phyloP scores from a whole-genome alignment of 2,797 vertebrate species.

The Vespertilio murinus region DNA sequence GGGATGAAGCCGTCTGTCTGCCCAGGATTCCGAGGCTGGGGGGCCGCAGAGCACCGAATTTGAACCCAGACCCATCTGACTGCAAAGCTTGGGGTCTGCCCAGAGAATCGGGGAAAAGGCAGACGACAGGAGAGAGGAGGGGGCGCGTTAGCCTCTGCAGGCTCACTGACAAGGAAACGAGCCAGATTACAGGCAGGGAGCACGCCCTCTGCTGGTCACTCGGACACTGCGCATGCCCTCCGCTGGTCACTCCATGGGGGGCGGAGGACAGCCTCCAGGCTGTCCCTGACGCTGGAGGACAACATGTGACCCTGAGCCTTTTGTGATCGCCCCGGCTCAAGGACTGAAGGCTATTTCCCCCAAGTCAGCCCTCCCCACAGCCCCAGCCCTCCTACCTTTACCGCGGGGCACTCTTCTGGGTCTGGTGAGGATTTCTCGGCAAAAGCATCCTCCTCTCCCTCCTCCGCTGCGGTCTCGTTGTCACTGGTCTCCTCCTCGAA shows the following conservation, averaged over 20 bases:
- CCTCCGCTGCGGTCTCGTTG: slow-evolving; percentile 81
- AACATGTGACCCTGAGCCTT: neutral
- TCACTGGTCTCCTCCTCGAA: slow-evolving; percentile 84
- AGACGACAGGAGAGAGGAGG: neutral
- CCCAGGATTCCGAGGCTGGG: neutral
- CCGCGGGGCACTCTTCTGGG: slow-evolving; percentile 75
- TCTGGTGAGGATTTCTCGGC: slow-evolving; percentile 81
- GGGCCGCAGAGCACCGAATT: neutral
- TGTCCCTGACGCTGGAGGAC: too few relatives aligned
- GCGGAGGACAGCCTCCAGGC: too few relatives aligned
- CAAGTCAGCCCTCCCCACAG: too few relatives aligned
- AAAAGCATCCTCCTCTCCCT: slow-evolving; percentile 83
- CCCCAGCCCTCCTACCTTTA: slow-evolving; percentile 43
- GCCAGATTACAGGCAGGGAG: neutral
- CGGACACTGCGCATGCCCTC: too few relatives aligned
- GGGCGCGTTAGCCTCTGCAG: too few relatives aligned
- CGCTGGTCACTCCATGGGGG: too few relatives aligned
- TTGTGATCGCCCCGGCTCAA: too few relatives aligned
- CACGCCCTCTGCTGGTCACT: too few relatives aligned
- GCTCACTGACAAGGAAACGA: neutral
- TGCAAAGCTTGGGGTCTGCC: neutral
- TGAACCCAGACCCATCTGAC: neutral
- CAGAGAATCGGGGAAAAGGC: neutral
- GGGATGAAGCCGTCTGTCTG: neutral
- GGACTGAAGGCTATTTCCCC: neutral